phyloP scores from a whole-genome alignment of 2,888 invertebrate genomes.

The Myathropa florea region DNA sequence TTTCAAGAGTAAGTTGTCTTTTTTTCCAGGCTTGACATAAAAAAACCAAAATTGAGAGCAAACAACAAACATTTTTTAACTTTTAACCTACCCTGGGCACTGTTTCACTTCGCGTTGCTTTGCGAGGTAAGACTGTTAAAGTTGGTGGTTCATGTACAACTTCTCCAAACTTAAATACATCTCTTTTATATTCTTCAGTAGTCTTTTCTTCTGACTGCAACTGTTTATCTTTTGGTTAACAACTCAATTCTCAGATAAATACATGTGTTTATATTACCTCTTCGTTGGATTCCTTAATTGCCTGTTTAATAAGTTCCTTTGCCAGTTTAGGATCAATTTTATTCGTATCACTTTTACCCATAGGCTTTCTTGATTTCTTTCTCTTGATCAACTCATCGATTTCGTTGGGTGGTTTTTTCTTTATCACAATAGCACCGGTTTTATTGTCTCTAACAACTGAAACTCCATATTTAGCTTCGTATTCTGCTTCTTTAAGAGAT shows the following conservation, averaged over 20 bases:
- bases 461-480: constrained; percentile 84
- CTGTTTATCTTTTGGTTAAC: not conserved
- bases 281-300: constrained; percentile 76
- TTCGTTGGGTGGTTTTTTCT: constrained; percentile 82
- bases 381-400: constrained; percentile 81
- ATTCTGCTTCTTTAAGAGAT: constrained; percentile 84
- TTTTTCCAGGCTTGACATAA: constrained; percentile 84
- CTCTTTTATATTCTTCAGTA: constrained; percentile 82
- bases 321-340: constrained; percentile 75
- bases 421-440: constrained; percentile 81
- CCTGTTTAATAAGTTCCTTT: constrained; percentile 77
- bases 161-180: constrained; percentile 88
- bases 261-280: constrained; percentile 66
- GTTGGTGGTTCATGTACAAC: constrained; percentile 87
- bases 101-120: constrained; percentile 79
- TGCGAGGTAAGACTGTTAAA: constrained; percentile 82
- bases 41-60: constrained; percentile 52
- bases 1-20: constrained; percentile 83
- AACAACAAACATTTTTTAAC: not conserved
- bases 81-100: constrained; percentile 80
- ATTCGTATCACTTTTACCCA: constrained; percentile 3
- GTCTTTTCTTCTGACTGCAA: constrained; percentile 74
- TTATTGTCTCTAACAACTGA: constrained; percentile 82
- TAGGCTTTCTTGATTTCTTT: constrained; percentile 69
- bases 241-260: not conserved